Percentiles rank a stretch among this genome's conserved stretches.
Evolutionary conservation across 2,888 invertebrate species (phyloP).

Genomic region (Drosophila melanosoma): DNA sequence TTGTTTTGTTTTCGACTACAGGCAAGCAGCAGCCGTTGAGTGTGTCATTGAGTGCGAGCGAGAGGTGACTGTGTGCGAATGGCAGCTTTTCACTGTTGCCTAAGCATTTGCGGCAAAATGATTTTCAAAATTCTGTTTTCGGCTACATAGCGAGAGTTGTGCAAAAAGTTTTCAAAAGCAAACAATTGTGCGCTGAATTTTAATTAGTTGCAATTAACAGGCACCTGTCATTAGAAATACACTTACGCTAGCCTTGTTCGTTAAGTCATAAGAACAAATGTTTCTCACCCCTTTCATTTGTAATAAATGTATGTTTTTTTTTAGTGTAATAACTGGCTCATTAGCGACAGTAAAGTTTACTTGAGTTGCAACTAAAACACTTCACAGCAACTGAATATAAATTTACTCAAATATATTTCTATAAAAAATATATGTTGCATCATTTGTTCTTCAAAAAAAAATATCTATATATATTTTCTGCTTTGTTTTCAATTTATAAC

Average conservation of each 20-base stretch:
- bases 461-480: background rate
- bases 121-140: slow-evolving; percentile 42
- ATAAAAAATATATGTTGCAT: too few species aligned
- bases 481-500: background rate
- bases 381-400: background rate
- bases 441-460: too few species aligned
- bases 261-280: background rate
- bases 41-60: slow-evolving; percentile 2
- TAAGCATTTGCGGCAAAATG: slow-evolving; percentile 58
- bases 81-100: slow-evolving; percentile 65
- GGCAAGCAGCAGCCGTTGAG: slow-evolving; percentile 27
- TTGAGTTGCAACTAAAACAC: background rate
- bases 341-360: background rate
- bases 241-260: background rate
- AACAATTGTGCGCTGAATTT: background rate
- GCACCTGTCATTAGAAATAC: background rate
- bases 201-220: slow-evolving; percentile 2
- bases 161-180: background rate
- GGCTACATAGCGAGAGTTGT: slow-evolving; percentile 41
- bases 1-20: slow-evolving; percentile 50
- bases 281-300: background rate
- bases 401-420: background rate
- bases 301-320: background rate
- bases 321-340: background rate
- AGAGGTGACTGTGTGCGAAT: slow-evolving; percentile 48